Evolutionary conservation across 2,888 invertebrate genomes (phyloP).

Genomic region (Eustalomyia histrio): DNA sequence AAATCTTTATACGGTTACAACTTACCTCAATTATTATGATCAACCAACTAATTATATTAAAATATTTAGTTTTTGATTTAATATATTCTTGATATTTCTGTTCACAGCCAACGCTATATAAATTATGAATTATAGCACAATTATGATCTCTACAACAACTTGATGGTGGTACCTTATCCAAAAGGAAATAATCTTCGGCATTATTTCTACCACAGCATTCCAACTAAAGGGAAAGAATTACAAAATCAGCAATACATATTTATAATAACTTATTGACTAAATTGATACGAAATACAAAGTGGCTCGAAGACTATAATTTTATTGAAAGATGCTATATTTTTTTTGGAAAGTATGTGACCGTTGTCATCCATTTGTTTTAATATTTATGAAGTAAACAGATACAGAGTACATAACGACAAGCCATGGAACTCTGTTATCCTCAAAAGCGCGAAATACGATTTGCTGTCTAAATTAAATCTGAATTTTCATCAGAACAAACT

Average conservation of each 20-base stretch:
- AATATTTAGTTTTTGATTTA: slow-evolving; percentile 69
- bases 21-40: slow-evolving; percentile 72
- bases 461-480: too few species aligned
- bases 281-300: too few species aligned
- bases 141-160: slow-evolving; percentile 73
- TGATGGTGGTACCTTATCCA: slow-evolving; percentile 70
- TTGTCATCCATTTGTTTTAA: too few species aligned
- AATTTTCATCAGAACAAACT: too few species aligned
- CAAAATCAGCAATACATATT: not conserved
- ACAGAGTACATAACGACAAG: too few species aligned
- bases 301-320: too few species aligned
- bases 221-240: slow-evolving; percentile 65
- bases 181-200: slow-evolving; percentile 72
- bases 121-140: slow-evolving; percentile 70
- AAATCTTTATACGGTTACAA: not conserved
- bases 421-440: too few species aligned
- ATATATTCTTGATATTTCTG: slow-evolving; percentile 71
- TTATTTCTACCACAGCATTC: slow-evolving; percentile 75
- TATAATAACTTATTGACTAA: too few species aligned
- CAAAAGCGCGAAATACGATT: too few species aligned
- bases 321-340: too few species aligned
- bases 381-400: too few species aligned
- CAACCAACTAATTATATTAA: slow-evolving; percentile 73
- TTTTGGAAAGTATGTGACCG: too few species aligned
- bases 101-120: slow-evolving; percentile 73